These are phyloP conservation scores for Isichthys henryi DNA, from an alignment of 2,113 vertebrate species.

Conservation along the genomic window DNA sequence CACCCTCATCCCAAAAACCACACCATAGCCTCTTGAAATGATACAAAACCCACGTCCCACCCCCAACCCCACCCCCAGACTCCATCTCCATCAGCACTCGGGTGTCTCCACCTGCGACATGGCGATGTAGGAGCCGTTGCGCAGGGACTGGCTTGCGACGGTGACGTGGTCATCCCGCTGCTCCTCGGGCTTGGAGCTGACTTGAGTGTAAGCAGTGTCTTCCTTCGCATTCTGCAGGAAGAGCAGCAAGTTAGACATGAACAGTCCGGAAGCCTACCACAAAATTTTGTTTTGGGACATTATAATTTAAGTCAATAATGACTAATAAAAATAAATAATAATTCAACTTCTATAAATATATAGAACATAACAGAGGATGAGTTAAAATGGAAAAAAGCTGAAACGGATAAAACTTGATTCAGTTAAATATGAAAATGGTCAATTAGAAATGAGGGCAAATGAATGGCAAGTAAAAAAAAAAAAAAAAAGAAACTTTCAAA, in stretches of 20 bases:
- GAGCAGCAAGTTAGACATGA: neutral
- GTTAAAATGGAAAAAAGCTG: slow-evolving; percentile 3
- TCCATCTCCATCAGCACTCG: slow-evolving; percentile 59
- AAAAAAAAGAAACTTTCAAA: slow-evolving; percentile 46
- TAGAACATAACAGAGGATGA: neutral
- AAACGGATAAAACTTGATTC: neutral
- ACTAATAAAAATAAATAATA: no score
- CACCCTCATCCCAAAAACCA: slow-evolving; percentile 29
- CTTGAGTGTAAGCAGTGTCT: slow-evolving; percentile 64
- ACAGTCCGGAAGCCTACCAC: neutral
- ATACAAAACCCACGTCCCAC: slow-evolving; percentile 25
- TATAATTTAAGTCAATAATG: neutral
- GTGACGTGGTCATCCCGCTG: slow-evolving; percentile 41
- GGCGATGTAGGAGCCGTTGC: slow-evolving; percentile 66
- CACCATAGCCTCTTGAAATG: slow-evolving; percentile 13
- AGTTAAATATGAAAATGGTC: slow-evolving; percentile 18
- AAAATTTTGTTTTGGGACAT: no score
- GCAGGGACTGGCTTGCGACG: slow-evolving; percentile 47
- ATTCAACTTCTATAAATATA: neutral
- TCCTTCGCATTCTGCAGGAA: slow-evolving; percentile 56
- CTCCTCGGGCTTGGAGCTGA: slow-evolving; percentile 62
- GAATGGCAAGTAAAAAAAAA: slow-evolving; percentile 29
- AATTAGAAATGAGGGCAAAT: slow-evolving; percentile 11
- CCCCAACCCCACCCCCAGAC: slow-evolving; percentile 37
- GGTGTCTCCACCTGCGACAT: slow-evolving; percentile 68